Base-by-base conservation (phyloP, 2,888 invertebrate genomes). In the Thera britannica region DNA sequence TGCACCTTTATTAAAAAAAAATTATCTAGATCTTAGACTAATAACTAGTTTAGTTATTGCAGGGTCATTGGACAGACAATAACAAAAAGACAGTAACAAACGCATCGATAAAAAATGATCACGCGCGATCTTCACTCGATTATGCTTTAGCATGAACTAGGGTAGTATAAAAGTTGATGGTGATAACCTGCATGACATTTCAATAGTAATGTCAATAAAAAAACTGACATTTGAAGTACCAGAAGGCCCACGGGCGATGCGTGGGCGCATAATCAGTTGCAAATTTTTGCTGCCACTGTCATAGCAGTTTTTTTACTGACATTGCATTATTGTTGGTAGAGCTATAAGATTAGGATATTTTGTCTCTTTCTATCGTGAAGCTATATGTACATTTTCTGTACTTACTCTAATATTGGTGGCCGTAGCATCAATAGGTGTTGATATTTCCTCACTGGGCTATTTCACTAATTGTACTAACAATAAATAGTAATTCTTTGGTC, bases 81-180 rank as follows among this genome's bases (percentile, higher is more conserved):
- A 46, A 46, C 8, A 46, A 46, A 46, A 46, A 46, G 9, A 46
- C 7, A 23, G 34, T 34, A 52, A 9, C 8, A 2, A 9, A 34
- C 8, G 9, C 3, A 34, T 52, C 8, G 8, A 52, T 52, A 34
- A 34, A 34, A 2, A 34, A 34, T 34, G 9, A 34, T 34, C 34
- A 6, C 34, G 12, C 23, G 7, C 34, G 34, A 2, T 52, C 52
- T 34, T 34, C 23, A 52, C 7, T 52, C 4, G 34, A 34, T 69
- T 69, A 69, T 69, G 59, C 69, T 11, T 41, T 36, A 38, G 57
- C 69, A 69, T 69, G 71, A 67, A 69, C 75, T 66, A 65, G 54
- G 48, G 46, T 64, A 67, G 67, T 61, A 62, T n/a, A 65, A 46
- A 72, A 67, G 68, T 57, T 59, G 9, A 55, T 57, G 62, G 38